Evolutionary conservation across 2,113 vertebrate species (phyloP).

Genomic region (Toxotes chatareus): DNA sequence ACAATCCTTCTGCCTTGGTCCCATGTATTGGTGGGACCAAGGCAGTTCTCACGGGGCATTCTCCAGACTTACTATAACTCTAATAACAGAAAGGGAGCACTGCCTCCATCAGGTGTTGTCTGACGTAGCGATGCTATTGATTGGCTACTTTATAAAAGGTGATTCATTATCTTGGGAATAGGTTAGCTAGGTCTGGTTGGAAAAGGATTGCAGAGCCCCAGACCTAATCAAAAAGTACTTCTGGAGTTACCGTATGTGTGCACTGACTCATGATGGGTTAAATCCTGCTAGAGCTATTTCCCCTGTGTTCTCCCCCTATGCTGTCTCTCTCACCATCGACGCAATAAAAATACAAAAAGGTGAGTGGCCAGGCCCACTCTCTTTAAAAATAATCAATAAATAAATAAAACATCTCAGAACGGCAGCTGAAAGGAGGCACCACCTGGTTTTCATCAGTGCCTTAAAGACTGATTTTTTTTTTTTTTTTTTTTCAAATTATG

Average conservation of each 20-base stretch:
- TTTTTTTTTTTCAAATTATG: no score
- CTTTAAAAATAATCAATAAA: constrained; percentile 34
- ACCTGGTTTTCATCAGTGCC: not conserved
- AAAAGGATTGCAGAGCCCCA: not conserved
- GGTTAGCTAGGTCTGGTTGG: not conserved
- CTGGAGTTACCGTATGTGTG: not conserved
- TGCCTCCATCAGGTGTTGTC: not conserved
- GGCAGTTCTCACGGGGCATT: not conserved
- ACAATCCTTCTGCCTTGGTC: not conserved
- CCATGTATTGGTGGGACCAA: not conserved
- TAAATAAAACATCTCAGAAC: constrained; percentile 23
- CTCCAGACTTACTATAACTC: not conserved
- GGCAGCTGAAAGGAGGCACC: not conserved
- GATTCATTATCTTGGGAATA: constrained; percentile 1
- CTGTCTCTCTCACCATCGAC: not conserved
- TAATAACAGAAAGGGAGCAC: not conserved
- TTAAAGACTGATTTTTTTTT: not conserved
- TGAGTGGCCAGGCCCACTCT: not conserved
- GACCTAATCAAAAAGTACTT: constrained; percentile 26
- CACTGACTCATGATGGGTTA: constrained; percentile 3
- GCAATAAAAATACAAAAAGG: not conserved
- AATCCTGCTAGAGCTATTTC: constrained; percentile 1
- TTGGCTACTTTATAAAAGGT: not conserved
- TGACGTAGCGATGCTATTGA: not conserved
- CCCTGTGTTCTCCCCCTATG: accelerated